phyloP scores from a whole-genome alignment of 2,113 vertebrate genomes.

The Mungos mungo region DNA sequence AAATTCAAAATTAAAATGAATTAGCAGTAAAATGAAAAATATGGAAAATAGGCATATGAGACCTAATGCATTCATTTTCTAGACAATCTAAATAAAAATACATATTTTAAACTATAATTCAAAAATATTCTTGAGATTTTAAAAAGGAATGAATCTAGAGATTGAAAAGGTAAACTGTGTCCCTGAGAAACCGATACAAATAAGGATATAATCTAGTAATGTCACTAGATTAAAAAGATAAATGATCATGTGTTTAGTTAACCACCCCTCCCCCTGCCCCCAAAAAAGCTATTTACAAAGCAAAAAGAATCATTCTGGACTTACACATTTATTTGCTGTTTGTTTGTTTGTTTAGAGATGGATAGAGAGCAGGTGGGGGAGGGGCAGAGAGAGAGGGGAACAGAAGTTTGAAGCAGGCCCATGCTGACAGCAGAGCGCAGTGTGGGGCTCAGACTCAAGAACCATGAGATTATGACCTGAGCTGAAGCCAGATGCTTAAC shows the following conservation, averaged over 20 bases:
- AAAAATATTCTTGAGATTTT: not conserved
- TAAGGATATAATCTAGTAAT: not conserved
- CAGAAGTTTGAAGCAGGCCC: too few relatives aligned
- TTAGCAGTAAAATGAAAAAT: not conserved
- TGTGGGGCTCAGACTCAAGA: too few relatives aligned
- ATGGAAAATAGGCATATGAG: not conserved
- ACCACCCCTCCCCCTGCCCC: too few relatives aligned
- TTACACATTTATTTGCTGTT: not conserved
- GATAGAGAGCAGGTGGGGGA: too few relatives aligned
- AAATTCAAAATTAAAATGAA: not conserved
- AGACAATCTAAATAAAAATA: not conserved
- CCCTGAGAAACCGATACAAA: not conserved
- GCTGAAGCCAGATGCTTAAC: too few relatives aligned
- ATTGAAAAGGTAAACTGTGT: not conserved
- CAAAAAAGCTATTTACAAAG: not conserved
- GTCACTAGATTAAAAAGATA: not conserved
- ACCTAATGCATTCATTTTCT: not conserved
- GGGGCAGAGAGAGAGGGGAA: too few relatives aligned
- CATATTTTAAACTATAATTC: not conserved
- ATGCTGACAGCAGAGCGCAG: too few relatives aligned
- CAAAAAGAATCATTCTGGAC: not conserved
- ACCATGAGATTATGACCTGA: too few relatives aligned
- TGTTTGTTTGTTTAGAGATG: too few relatives aligned
- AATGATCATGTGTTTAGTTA: not conserved
- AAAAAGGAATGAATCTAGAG: not conserved